phyloP scores from a whole-genome alignment of 2,888 invertebrate species.

The Tuta absoluta region DNA sequence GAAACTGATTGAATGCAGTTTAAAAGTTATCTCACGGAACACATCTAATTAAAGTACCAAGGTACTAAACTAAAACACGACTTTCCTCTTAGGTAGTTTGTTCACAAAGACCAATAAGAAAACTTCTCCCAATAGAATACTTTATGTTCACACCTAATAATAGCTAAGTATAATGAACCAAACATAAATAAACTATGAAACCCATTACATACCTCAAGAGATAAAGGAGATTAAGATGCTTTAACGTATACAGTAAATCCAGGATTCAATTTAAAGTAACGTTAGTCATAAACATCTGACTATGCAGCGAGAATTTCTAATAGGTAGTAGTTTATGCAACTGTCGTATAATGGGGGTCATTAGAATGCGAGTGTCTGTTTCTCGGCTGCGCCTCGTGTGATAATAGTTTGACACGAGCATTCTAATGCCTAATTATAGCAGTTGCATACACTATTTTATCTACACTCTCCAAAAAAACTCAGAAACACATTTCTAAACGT shows the following conservation, averaged over 20 bases:
- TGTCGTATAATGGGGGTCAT: too few relatives aligned
- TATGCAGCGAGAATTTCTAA: slow-evolving; percentile 24
- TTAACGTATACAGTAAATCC: slow-evolving; percentile 13
- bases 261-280: slow-evolving; percentile 19
- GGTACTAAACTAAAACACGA: not conserved
- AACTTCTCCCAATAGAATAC: not conserved
- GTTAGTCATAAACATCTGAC: slow-evolving; percentile 21
- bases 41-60: slow-evolving; percentile 1
- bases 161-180: slow-evolving; percentile 3
- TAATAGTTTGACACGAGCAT: too few relatives aligned
- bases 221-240: slow-evolving; percentile 16
- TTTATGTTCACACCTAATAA: not conserved
- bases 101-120: not conserved
- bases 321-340: too few relatives aligned
- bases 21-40: slow-evolving; percentile 1
- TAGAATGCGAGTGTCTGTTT: too few relatives aligned
- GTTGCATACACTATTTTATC: too few relatives aligned
- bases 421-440: too few relatives aligned
- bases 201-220: slow-evolving; percentile 18
- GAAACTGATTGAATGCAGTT: slow-evolving; percentile 17
- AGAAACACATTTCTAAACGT: too few relatives aligned
- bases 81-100: not conserved
- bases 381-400: too few relatives aligned
- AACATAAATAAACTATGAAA: slow-evolving; percentile 6
- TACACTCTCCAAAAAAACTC: too few relatives aligned